Evolutionary conservation across 2,888 invertebrate genomes (phyloP), one percentile per base, ranked within the genome.

Genomic region (Eristalis tenax): DNA sequence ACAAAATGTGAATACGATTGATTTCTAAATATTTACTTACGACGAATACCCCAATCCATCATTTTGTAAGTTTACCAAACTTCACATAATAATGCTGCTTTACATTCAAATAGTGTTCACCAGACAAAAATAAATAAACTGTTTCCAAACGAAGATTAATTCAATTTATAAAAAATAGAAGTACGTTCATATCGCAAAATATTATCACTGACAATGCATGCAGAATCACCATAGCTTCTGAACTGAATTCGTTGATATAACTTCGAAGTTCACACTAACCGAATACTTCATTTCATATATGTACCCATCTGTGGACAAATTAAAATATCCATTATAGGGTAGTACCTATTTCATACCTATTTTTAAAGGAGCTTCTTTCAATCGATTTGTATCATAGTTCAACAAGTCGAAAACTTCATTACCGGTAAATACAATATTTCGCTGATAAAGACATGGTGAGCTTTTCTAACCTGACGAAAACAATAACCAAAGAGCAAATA

Each of bases 21-120:
- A 50, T 50, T 18, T 50, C 18, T 4, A 50, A 43, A 43, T 43
- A n/a, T n/a, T 23, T 74, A 95, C 96, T 94, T 94, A 96, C 96
- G 95, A 94, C 95, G 94, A 90, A 96, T 95, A 89, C 96, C 95
- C 95, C 95, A 96, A 94, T 96, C 96, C 95, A 96, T 95, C 95
- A 95, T 95, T 91, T 93, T 94, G 90, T 35, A 77, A 89, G 75
- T 75, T 68, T 80, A 28, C n/a, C 64, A 40, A 56, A 56, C 38
- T n/a, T 43, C 50, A 61, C 56, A 35, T 26, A 50, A 59, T 59
- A 23, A 32, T 32, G 32, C 32, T 32, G 32, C 32, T 22, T 38
- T 70, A 61, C 73, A 73, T 73, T 63, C 18, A 68, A 65, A 43
- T 57, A 15, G 43, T 73, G 56, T 22, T 40, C 28, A 15, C 5